Evolutionary conservation across 2,888 invertebrate genomes (phyloP), one percentile per base, ranked within the genome.

Genomic region (Charanyca ferruginea): DNA sequence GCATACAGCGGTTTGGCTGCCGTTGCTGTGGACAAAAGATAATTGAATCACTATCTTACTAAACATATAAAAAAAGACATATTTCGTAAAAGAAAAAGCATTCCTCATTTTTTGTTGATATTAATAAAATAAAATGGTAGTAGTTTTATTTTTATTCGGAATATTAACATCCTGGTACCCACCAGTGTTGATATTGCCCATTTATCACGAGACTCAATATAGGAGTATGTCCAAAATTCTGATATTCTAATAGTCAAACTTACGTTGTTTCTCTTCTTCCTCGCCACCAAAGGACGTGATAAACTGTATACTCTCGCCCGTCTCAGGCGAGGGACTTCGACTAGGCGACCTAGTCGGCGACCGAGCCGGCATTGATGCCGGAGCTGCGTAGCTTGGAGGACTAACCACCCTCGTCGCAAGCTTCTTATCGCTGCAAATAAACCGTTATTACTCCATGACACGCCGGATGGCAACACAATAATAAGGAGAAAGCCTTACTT

Each of bases 201-300:
- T 32, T 32, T 32, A 32, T 32, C 32, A 32, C 9, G 11, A 32
- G 32, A 32, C 32, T 9, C 32, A 32, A 32, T 32, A 32, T 32
- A 32, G 32, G 9, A 32, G 32, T 32, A 11, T 32, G 32, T 8
- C 11, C 1, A 32, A n/a, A n/a, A n/a, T n/a, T n/a, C n/a, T n/a
- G n/a, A n/a, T n/a, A n/a, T n/a, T 28, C 28, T 6, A 7, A 28
- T 7, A 1, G 28, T 28, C 1, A 28, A 32, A 38, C 91, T 88
- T 73, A 94, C 94, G 70, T 48, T 88, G 83, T 54, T 90, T 91
- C 20, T 98, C 97, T 80, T 97, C 98, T 73, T 98, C 98, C 74
- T 98, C 98, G 6, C 97, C 98, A 1, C 99, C 99, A 92, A 99
- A 99, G 80, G 98, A 98, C 18, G 99, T 99, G 83, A 99, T 99